Evolutionary conservation across 2,113 vertebrate genomes (phyloP), one percentile per base, ranked within the genome.

Genomic region (Cebidichthys violaceus): DNA sequence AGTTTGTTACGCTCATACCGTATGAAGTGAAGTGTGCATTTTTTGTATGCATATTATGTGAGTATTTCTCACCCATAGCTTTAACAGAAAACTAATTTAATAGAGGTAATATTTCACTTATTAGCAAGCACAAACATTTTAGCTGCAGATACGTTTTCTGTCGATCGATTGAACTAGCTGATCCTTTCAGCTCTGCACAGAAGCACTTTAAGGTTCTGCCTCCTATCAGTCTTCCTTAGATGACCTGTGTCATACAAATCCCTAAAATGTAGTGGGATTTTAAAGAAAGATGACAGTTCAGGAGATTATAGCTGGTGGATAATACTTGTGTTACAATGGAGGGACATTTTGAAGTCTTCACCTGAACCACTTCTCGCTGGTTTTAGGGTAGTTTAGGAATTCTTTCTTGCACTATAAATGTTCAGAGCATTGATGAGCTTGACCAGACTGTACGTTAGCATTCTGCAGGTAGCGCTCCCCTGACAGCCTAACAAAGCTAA

Each of bases 401-500:
- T 65, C 9, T 27, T 41, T 29, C 9, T 39, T 37, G 22, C 9
- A 4, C 7, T 20, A 29, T 41, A 4, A 6, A 41, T 20, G 61
- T 54, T 66, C 17, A 66, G 41, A 39, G 37, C 31, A 54, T 43
- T 77, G 24, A 39, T 64, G 27, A 24, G 8, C 18, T 11, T 3
- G 22, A 41, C 18, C 61, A 55, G 62, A 31, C 45, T 54, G 43
- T 71, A 8, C 33, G 6, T 17, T 67, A 22, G 29, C 31, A 27
- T 68, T 54, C 52, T 67, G 33, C 41, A 68, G 41, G 10, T 35
- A 2, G 24, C 8, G 39, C 20, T 57, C 61, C 39, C 0, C 4
- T 29, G 69, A 66, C 59, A 59, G 7, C 54, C n/a, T 29, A 9
- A 68, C 31, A 52, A 67, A 67, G 61, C 61, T 11, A 43, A 65